Evolutionary conservation across 2,888 invertebrate species (phyloP), one percentile per base, ranked within the genome.

Genomic region (Drosophila phalerata): DNA sequence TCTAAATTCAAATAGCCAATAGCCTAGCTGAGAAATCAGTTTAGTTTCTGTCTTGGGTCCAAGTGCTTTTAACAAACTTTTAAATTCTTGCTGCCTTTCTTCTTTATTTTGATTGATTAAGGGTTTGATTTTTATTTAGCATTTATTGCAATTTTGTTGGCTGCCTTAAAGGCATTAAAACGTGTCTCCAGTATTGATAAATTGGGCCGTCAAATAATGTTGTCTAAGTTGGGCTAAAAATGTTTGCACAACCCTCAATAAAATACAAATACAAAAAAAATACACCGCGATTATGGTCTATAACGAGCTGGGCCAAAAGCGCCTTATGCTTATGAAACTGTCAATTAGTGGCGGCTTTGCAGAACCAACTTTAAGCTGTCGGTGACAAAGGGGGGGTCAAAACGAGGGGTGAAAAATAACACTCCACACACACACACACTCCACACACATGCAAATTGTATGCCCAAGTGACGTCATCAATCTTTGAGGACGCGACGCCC

Each of bases 281-380:
- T 58, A 22, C 48, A 45, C 51, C 22, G 43, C 58, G 64, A 43
- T 63, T 72, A 63, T 61, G 67, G 78, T 22, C 72, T 60, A 73
- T 88, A 81, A 81, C 87, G 87, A 88, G 81, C 66, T 28, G 22
- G 45, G 22, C 42, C 42, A 22, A 42, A 48, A 55, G 65, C 72
- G 73, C 38, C 53, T 57, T 13, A 48, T 51, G 55, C 69, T 89
- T 85, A 83, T 83, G 89, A 78, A 85, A 85, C 85, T 88, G 89
- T 86, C 85, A 86, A 86, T 89, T 89, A 86, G 89, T 80, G 84
- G 69, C 69, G 62, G 82, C 71, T 84, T 69, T 60, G 64, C 30
- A 15, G 49, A 58, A 38, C 43, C 19, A 73, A 79, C 89, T 84
- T 86, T 76, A 78, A 85, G 77, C 78, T 67, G 47, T 19, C 78